Percentiles rank a stretch among this genome's conserved stretches.
phyloP scores from a whole-genome alignment of 2,113 vertebrate species.

The Charina bottae region DNA sequence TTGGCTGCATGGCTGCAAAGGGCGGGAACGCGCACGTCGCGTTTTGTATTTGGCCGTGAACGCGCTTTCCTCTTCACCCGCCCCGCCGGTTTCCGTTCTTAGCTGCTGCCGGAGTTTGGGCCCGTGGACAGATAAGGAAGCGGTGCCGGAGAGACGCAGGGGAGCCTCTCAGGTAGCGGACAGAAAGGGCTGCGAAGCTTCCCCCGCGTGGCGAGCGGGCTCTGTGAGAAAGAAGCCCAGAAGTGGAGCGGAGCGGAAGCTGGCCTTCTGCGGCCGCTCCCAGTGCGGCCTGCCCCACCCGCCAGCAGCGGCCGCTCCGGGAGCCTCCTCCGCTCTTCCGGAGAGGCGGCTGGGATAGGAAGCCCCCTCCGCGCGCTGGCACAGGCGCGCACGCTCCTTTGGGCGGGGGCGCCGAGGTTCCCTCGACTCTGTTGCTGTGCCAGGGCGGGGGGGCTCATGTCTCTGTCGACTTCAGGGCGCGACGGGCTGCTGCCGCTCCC shows the following conservation, averaged over 20 bases:
- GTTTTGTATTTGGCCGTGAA: conserved; percentile 28
- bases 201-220: background rate
- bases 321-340: conserved; percentile 6
- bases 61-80: conserved; percentile 21
- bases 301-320: background rate
- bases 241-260: background rate
- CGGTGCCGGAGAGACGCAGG: conserved; percentile 3
- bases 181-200: background rate
- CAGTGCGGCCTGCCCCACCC: conserved; percentile 31
- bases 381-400: background rate
- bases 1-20: background rate
- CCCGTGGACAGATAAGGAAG: conserved; percentile 24
- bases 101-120: conserved; percentile 24
- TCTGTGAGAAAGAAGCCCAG: too few relatives aligned
- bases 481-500: background rate
- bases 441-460: background rate
- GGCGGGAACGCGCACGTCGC: conserved; percentile 27
- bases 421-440: background rate
- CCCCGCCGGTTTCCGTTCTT: conserved; percentile 35
- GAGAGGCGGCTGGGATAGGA: background rate
- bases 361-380: background rate
- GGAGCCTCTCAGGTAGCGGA: conserved; percentile 15
- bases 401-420: background rate
- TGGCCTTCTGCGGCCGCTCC: conserved; percentile 26
- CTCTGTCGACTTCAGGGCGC: background rate